phyloP scores from a whole-genome alignment of 2,797 vertebrate species.

The Tapera naevia region DNA sequence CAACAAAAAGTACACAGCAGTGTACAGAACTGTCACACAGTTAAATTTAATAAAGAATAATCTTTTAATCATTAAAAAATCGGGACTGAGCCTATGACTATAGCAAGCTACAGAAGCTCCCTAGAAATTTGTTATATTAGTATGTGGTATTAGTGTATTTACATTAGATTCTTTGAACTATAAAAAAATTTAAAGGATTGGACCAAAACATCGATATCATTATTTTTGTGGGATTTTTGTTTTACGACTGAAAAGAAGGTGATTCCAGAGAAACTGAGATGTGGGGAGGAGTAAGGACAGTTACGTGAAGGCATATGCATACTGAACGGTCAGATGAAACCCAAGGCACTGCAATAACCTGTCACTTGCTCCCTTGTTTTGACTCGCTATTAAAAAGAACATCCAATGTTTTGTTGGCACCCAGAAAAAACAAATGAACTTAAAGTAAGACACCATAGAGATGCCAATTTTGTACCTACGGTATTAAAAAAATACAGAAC shows the following conservation, averaged over 20 bases:
- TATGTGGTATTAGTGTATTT: background rate
- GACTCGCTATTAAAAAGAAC: background rate
- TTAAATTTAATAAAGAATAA: background rate
- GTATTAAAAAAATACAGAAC: background rate
- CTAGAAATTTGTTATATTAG: background rate
- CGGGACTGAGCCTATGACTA: background rate
- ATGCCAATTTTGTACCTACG: background rate
- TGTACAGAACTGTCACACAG: background rate
- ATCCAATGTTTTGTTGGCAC: background rate
- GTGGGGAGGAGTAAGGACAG: background rate
- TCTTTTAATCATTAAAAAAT: background rate
- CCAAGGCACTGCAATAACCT: background rate
- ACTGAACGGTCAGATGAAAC: background rate
- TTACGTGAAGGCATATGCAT: background rate
- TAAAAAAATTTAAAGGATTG: background rate
- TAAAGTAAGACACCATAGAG: background rate
- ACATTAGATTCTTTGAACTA: background rate
- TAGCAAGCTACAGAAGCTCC: background rate
- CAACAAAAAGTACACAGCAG: background rate
- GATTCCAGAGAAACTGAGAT: background rate
- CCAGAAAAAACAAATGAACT: background rate
- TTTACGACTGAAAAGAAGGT: no score
- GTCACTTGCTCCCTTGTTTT: background rate
- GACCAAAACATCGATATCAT: background rate
- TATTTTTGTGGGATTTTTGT: background rate